These are phyloP conservation scores for Anguilla pacifica DNA, from an alignment of 2,797 vertebrate species.

Conservation along the genomic window DNA sequence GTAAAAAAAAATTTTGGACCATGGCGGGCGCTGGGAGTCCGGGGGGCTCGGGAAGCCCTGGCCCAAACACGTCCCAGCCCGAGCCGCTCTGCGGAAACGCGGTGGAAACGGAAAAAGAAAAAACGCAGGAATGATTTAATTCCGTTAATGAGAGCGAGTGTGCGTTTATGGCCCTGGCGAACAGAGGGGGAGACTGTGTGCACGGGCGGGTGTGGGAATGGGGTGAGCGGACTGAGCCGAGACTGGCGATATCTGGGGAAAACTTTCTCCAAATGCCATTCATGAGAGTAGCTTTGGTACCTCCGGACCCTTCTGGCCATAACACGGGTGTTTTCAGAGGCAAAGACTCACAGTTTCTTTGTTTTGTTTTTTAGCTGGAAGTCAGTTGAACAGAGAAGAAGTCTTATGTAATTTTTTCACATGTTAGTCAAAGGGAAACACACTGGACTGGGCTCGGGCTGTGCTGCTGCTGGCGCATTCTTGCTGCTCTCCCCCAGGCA, in stretches of 20 bases:
- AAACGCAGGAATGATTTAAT: neutral
- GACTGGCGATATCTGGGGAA: neutral
- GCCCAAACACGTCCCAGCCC: neutral
- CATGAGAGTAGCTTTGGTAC: constrained; percentile 3
- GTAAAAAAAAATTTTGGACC: constrained; percentile 41
- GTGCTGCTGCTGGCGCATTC: constrained; percentile 20
- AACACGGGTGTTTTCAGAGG: constrained; percentile 41
- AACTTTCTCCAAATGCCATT: neutral
- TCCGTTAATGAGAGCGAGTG: neutral
- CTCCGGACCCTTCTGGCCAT: constrained; percentile 30
- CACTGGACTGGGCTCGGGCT: constrained; percentile 6
- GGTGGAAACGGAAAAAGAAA: neutral
- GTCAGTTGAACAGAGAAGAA: constrained; percentile 21
- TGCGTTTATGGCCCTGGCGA: neutral
- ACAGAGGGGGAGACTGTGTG: neutral
- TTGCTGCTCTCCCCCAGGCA: constrained; percentile 16
- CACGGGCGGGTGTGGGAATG: neutral
- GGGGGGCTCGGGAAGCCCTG: neutral
- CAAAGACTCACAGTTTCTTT: constrained; percentile 24
- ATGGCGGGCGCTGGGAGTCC: neutral
- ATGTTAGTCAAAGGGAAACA: constrained; percentile 35
- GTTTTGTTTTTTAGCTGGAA: neutral
- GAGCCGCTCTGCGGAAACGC: neutral
- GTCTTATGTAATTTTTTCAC: constrained; percentile 34
- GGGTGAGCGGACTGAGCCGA: neutral